These are phyloP conservation scores for Asteroscopus sphinx DNA, from an alignment of 2,888 invertebrate species.

Conservation along the genomic window DNA sequence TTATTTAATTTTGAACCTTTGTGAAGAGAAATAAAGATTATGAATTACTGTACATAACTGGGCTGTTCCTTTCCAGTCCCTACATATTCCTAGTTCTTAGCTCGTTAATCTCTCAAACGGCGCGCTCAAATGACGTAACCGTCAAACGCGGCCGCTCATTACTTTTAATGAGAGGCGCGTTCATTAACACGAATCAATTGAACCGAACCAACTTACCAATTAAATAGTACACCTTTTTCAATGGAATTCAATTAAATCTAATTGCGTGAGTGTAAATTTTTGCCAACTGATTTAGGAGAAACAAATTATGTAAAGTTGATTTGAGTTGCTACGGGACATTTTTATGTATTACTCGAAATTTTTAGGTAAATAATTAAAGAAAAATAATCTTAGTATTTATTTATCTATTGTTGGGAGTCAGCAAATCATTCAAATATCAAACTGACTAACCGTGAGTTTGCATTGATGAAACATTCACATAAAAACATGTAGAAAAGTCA, in stretches of 20 bases:
- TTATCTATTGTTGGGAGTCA: too few species aligned
- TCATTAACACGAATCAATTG: constrained; percentile 64
- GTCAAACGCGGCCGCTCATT: constrained; percentile 62
- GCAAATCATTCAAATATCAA: too few species aligned
- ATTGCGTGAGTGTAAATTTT: constrained; percentile 34
- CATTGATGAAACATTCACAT: too few species aligned
- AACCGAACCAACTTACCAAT: constrained; percentile 54
- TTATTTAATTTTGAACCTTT: too few species aligned
- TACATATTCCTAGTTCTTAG: constrained; percentile 43
- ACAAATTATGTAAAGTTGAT: neutral
- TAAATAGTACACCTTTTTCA: constrained; percentile 51
- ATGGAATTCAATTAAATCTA: constrained; percentile 47
- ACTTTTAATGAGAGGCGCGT: constrained; percentile 65
- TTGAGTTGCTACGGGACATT: neutral
- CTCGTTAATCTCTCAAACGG: constrained; percentile 65
- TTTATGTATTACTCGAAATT: too few species aligned
- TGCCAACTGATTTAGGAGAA: neutral
- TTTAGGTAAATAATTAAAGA: too few species aligned
- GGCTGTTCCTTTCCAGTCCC: constrained; percentile 31
- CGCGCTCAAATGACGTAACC: constrained; percentile 61
- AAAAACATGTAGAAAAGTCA: too few species aligned
- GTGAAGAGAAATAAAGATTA: too few species aligned
- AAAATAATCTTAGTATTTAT: too few species aligned
- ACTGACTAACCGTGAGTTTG: too few species aligned
- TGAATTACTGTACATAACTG: too few species aligned